Base-by-base conservation (phyloP, 2,888 invertebrate species). In the Caenorhabditis sp. region DNA sequence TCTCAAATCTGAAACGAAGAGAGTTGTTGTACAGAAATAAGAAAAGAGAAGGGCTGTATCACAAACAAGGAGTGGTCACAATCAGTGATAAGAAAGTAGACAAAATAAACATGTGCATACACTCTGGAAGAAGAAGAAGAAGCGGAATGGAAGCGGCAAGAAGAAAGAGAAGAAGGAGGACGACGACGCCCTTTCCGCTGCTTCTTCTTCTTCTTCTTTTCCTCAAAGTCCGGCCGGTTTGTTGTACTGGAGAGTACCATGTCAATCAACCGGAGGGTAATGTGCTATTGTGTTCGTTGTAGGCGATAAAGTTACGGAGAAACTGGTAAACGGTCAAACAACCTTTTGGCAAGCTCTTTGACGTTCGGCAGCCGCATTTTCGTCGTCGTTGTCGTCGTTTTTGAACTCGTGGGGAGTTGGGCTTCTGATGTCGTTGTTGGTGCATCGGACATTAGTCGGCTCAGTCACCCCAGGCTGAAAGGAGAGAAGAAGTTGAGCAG, bases 311-410 rank as follows among this genome's bases (percentile, higher is more conserved):
- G 20, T 39, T n/a, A 8, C 39, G n/a, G 6, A 39, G 9, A 30
- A 35, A 26, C 22, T 52, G 39, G 41, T 45, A 30, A 65, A 55
- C 15, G 43, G 43, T 45, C 55, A 46, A 17, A 39, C n/a, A 24
- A 75, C 75, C 75, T 56, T 46, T 70, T 75, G 37, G 75, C 75
- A 52, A 75, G 70, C 32, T 75, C 75, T 39, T 56, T 68, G 11
- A 75, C 75, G 46, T 43, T 75, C 11, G 70, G 75, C 46, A 75
- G 58, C 50, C 63, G 68, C 75, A 70, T 75, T 43, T 61, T 68
- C 32, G 43, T 45, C 32, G 43, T 62, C 59, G 53, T 50, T 45
- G 61, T 62, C 39, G 55, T 55, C 26, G 39, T 59, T 37, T 53
- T 27, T 7, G 30, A 32, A 50, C 46, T 32, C 43, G 58, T 45